Base-by-base conservation (phyloP, 2,113 vertebrate genomes). In the Archilochus colubris region DNA sequence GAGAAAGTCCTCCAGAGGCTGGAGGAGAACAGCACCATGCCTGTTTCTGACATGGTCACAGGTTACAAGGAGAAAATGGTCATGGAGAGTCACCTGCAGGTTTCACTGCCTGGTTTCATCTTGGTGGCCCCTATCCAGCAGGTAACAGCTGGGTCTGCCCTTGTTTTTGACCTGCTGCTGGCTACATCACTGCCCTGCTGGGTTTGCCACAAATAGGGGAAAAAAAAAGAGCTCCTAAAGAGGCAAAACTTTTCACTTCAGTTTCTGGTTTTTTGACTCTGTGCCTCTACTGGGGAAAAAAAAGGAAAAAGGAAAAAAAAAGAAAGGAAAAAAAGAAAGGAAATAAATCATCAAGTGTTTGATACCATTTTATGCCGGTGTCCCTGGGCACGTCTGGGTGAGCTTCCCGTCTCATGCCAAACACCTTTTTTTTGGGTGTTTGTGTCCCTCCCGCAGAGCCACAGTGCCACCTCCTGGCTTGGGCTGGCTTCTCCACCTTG, bases 391-490 rank as follows among this genome's bases (percentile, higher is more conserved):
- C 3, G 11, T 5, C 40, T 0, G 40, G 15, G 9, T 3, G 16
- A 31, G 5, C 4, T 16, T 33, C 38, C 23, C 7, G 2, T 6
- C 12, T 1, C 9, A 2, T 1, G 33, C 3, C 5, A 7, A 33
- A 27, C 20, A 11, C 44, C 8, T 44, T 38, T 53, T 18, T 11
- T 18, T 14, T 1, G 15, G 14, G 19, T 8, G 44, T 31, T 19
- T 23, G 2, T 8, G 7, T 18, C 5, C 30, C 48, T 6, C 4
- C 44, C 19, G 43, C 74, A 25, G 92, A 27, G 24, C 81, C 53
- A 55, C 86, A 95, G 74, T n/a, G 88, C 90, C 96, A 67, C 30
- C 97, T 95, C 30, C 88, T 73, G 95, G 80, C 14, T 1, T 3
- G 3, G 4, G 17, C 25, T 20, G 13, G 12, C 82, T 4, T 61